Base-by-base conservation (phyloP, 2,888 invertebrate species). In the Lasioglossum zephyrum region DNA sequence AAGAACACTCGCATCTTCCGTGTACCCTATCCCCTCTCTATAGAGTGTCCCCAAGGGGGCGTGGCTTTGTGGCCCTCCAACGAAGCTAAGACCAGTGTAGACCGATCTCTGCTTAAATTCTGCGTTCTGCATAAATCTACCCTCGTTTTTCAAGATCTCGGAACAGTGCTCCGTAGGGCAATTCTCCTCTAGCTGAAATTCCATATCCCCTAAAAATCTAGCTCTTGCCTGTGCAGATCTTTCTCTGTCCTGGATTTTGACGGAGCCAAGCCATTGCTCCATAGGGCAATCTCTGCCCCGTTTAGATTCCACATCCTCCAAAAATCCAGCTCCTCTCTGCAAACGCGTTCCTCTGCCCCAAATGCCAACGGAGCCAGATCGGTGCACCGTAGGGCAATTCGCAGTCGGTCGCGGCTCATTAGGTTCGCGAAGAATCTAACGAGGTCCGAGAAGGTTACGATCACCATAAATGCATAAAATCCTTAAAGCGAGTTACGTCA, bases 281-380 rank as follows among this genome's bases (percentile, higher is more conserved):
- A 8, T 53, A n/a, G 53, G 53, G 53, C 53, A 53, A n/a, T 53
- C 3, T n/a, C n/a, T n/a, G 9, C 8, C 53, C 22, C 18, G 53
- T 2, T n/a, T 9, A 9, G 9, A 57, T n/a, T 57, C 53, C 3
- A 9, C n/a, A 9, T n/a, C 2, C 8, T 9, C 2, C 0, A 9
- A 57, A 57, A n/a, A n/a, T 57, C 0, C 11, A n/a, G 3, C n/a
- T 9, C n/a, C 57, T 57, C n/a, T 9, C 9, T 18, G 18, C 6
- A 18, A 0, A 49, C 5, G 2, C n/a, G n/a, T 9, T n/a, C 0
- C n/a, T 22, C 4, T n/a, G 57, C 9, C 6, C 9, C 9, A 1
- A 8, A 9, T n/a, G 0, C 9, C 0, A 6, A 57, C 57, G n/a
- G n/a, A 57, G 57, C 11, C n/a, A 11, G 4, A n/a, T 9, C 57